Evolutionary conservation across 2,797 vertebrate genomes (phyloP).

Genomic region (Columba guinea): DNA sequence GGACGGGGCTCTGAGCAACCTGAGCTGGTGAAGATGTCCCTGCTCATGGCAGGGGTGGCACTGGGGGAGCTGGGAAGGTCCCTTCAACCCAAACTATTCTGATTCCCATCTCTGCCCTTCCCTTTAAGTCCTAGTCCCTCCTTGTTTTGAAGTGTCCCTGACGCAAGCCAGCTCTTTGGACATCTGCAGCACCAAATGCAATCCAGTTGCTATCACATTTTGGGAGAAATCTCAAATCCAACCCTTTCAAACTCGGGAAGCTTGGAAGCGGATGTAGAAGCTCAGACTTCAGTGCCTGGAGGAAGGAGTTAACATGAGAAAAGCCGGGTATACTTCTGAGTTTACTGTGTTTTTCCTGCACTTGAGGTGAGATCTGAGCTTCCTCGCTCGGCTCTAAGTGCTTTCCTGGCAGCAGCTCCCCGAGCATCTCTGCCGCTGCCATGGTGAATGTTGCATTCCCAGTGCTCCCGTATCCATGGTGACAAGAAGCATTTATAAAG

Average conservation of each 20-base stretch:
- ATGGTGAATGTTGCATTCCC: neutral
- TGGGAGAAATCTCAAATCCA: neutral
- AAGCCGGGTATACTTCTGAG: neutral
- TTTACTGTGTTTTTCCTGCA: neutral
- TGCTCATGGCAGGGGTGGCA: no score
- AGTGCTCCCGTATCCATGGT: constrained; percentile 33
- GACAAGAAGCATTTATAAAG: neutral
- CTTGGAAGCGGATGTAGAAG: neutral
- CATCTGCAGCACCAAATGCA: neutral
- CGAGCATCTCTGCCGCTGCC: neutral
- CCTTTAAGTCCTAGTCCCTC: neutral
- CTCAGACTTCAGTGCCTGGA: neutral
- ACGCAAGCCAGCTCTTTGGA: neutral
- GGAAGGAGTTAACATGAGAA: neutral
- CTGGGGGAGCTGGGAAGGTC: no score
- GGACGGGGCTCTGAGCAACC: no score
- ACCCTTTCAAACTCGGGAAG: neutral
- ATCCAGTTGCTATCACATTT: accelerated
- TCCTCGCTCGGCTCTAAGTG: neutral
- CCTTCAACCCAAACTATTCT: no score
- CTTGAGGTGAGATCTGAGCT: neutral
- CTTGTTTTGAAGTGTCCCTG: neutral
- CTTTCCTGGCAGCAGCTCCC: neutral
- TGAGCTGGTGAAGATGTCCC: no score
- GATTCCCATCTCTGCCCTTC: neutral